phyloP scores from a whole-genome alignment of 1,140 invertebrate species.

The Hycleus phaleratus region DNA sequence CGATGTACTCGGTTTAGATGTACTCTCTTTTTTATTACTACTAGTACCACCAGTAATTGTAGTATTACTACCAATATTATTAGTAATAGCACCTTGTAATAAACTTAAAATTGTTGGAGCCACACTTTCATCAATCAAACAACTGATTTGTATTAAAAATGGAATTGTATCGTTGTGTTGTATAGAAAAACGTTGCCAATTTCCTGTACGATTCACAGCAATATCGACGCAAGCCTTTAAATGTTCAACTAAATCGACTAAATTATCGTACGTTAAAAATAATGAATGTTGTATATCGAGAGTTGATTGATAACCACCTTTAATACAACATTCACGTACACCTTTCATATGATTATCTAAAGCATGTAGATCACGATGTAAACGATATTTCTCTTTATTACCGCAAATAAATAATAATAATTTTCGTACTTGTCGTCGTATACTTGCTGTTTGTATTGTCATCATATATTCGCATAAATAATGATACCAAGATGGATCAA shows the following conservation, averaged over 20 bases:
- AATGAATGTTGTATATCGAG: slow-evolving; percentile 40
- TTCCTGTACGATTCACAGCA: slow-evolving; percentile 79
- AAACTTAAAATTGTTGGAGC: slow-evolving; percentile 85
- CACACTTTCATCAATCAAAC: slow-evolving; percentile 86
- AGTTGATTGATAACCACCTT: slow-evolving; percentile 49
- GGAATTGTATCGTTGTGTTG: slow-evolving; percentile 65
- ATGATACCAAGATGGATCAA: slow-evolving; percentile 63
- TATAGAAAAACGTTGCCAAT: slow-evolving; percentile 91
- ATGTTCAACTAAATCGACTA: slow-evolving; percentile 91
- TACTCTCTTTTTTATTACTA: slow-evolving; percentile 21
- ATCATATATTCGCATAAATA: slow-evolving; percentile 96
- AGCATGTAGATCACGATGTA: slow-evolving; percentile 87
- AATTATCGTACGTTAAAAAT: slow-evolving; percentile 72
- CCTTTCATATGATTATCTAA: slow-evolving; percentile 71
- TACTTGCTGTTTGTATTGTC: slow-evolving; percentile 73
- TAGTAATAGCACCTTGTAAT: slow-evolving; percentile 78
- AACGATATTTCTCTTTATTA: slow-evolving; percentile 91
- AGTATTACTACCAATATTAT: slow-evolving; percentile 4
- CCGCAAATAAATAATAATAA: slow-evolving; percentile 88
- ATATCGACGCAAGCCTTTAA: slow-evolving; percentile 91
- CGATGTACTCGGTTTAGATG: slow-evolving; percentile 9
- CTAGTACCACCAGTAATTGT: not conserved
- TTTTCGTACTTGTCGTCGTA: slow-evolving; percentile 77
- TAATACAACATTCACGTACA: slow-evolving; percentile 51
- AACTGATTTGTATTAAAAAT: slow-evolving; percentile 72